Evolutionary conservation across 2,888 invertebrate genomes (phyloP).

Genomic region (Carpatolechia fugitivella): DNA sequence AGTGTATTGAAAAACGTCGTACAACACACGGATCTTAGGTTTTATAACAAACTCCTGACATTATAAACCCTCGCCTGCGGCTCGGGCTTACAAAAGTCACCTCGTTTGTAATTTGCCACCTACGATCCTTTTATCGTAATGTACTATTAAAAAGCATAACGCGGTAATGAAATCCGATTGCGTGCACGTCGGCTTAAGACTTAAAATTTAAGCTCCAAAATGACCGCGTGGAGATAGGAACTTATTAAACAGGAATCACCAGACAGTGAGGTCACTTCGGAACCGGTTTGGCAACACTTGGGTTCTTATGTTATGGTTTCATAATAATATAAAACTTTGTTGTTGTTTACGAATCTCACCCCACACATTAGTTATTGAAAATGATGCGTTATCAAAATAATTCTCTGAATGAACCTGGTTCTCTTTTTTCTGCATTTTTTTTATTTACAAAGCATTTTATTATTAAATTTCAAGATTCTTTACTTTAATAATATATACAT

Average conservation of each 20-base stretch:
- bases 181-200: background rate
- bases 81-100: too few species aligned
- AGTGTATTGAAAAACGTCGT: too few species aligned
- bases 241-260: slow-evolving; percentile 38
- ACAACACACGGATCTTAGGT: too few species aligned
- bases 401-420: background rate
- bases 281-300: slow-evolving; percentile 52
- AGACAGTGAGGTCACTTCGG: slow-evolving; percentile 62
- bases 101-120: too few species aligned
- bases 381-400: background rate
- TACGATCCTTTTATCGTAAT: too few species aligned
- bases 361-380: background rate
- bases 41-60: too few species aligned
- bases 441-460: background rate
- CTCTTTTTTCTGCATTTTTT: background rate
- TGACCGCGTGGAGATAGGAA: slow-evolving; percentile 4
- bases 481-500: too few species aligned
- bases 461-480: too few species aligned
- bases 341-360: slow-evolving; percentile 23
- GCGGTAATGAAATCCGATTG: too few species aligned
- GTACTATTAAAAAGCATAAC: too few species aligned
- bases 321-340: slow-evolving; percentile 27
- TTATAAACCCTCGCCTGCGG: too few species aligned
- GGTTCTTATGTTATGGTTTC: slow-evolving; percentile 32
- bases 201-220: slow-evolving; percentile 12